Conservation (phyloP, 2,888 invertebrate genomes). For the Dicranocentrus wangi region DNA sequence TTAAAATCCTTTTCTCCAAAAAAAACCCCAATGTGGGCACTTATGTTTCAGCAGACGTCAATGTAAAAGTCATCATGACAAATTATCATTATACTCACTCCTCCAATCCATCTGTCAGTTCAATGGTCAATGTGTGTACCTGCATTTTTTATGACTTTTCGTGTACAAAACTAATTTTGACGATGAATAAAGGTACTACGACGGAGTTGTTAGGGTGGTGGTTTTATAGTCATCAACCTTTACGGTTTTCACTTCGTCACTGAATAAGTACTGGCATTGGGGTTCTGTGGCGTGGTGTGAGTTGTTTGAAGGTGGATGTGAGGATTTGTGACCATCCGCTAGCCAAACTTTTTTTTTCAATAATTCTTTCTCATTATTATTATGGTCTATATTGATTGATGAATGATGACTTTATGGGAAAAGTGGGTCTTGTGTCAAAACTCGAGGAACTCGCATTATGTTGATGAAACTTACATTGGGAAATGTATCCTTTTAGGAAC, state of each 20-base stretch:
- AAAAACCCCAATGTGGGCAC: no score
- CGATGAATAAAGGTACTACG: not conserved
- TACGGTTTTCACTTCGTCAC: conserved; percentile 17
- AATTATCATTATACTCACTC: conserved; percentile 20
- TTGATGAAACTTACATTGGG: no score
- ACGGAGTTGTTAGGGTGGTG: not conserved
- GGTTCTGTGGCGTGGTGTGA: no score
- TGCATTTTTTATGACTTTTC: not conserved
- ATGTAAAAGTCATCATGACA: conserved; percentile 32
- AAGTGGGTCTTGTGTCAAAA: not conserved
- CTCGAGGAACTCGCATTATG: no score
- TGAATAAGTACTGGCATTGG: no score
- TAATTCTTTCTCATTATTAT: conserved; percentile 7
- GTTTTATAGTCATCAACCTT: conserved; percentile 24
- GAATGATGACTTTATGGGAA: conserved; percentile 10
- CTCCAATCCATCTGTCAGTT: not conserved
- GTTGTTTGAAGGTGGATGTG: not conserved
- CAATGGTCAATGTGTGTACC: not conserved
- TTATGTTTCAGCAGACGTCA: not conserved
- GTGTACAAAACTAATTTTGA: conserved; percentile 24
- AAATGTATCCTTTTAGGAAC: no score
- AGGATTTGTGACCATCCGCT: not conserved
- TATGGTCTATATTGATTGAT: conserved; percentile 13
- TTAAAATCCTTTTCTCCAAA: no score
- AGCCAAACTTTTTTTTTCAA: conserved; percentile 5